Evolutionary conservation across 2,888 invertebrate species (phyloP), one percentile per base, ranked within the genome.

Genomic region (Hirtodrosophila confusa): DNA sequence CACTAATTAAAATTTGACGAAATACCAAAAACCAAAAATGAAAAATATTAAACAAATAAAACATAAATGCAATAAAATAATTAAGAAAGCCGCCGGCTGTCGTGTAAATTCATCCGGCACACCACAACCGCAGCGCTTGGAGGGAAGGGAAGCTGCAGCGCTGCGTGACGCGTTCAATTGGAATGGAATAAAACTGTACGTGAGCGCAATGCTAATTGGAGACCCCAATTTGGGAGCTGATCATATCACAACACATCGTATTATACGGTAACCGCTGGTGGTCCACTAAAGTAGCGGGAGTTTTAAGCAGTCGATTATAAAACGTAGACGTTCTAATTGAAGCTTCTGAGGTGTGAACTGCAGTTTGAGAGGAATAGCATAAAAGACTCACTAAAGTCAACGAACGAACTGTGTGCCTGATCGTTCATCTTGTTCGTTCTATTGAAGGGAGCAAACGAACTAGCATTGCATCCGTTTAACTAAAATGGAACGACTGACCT

Each of bases 31-130:
- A 37, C 24, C 35, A 4, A 58, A 33, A 24, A 48, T 2, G 27
- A 39, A 51, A 37, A 41, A 39, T 27, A 31, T 45, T 17, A 17
- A 17, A 17, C 17, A 17, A 17, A 47, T 36, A 54, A 43, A 49
- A 49, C 51, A 33, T 41, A 64, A 80, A 78, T 80, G 86, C 76
- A 69, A 82, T 85, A 87, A 87, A 85, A 80, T 80, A 87, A 87
- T 85, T 78, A 49, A 71, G 78, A 44, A 67, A 27, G 58, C 86
- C 64, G 55, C 49, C 60, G 79, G 66, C 78, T 65, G 53, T 49
- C 44, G 65, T 78, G 74, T 66, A 50, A 84, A 78, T 67, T 74
- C 40, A 80, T 69, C 55, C 57, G 60, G 57, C 85, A 80, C 68
- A 62, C 51, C 24, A 35, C 43, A 37, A 24, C 1, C 27, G 27